Conservation (phyloP, 2,888 invertebrate species). For the Euclidia mi region DNA sequence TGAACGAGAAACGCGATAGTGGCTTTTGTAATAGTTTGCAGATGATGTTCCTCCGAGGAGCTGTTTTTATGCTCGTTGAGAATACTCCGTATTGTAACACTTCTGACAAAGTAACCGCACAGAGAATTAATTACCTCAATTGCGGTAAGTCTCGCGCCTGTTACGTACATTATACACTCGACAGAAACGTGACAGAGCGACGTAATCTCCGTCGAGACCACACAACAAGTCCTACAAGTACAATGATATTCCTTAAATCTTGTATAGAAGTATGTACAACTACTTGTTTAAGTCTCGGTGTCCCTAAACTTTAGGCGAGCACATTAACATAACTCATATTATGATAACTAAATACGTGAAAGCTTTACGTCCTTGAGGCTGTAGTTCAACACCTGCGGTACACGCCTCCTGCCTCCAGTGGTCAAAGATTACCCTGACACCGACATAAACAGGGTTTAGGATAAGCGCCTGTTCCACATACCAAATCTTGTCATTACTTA, state of each 20-base stretch:
- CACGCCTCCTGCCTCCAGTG: slow-evolving; percentile 34
- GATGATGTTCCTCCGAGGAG: slow-evolving; percentile 14
- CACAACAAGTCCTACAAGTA: slow-evolving; percentile 11
- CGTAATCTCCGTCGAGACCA: background rate
- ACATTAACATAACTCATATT: slow-evolving; percentile 48
- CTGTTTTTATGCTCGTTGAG: slow-evolving; percentile 10
- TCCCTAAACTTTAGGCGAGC: slow-evolving; percentile 40
- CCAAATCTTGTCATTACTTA: background rate
- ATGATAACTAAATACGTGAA: slow-evolving; percentile 49
- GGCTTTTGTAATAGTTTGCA: slow-evolving; percentile 16
- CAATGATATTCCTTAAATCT: slow-evolving; percentile 25
- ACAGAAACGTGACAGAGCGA: slow-evolving; percentile 1
- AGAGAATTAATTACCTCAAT: too few species aligned
- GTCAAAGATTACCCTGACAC: slow-evolving; percentile 45
- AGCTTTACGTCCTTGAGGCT: slow-evolving; percentile 39
- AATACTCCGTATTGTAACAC: background rate
- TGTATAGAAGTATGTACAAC: slow-evolving; percentile 23
- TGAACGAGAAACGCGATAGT: slow-evolving; percentile 26
- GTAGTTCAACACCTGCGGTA: slow-evolving; percentile 53
- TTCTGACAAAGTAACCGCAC: too few species aligned
- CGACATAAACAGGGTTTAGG: slow-evolving; percentile 44
- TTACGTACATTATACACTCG: background rate
- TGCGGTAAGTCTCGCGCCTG: too few species aligned
- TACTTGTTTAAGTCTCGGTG: slow-evolving; percentile 43
- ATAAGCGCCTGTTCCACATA: slow-evolving; percentile 23